phyloP scores from a whole-genome alignment of 2,888 invertebrate genomes.

The Tipula unca region DNA sequence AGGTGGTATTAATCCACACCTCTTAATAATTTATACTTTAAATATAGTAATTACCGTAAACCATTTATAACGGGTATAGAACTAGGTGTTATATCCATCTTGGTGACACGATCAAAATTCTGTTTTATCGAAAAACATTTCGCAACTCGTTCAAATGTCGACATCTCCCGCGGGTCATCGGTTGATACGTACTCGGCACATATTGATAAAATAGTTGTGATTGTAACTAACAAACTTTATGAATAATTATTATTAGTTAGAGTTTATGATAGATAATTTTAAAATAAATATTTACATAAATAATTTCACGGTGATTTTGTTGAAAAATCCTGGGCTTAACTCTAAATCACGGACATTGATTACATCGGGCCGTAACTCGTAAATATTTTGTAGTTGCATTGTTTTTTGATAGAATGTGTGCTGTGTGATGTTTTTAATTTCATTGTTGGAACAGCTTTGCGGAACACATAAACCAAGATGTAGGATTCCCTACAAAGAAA shows the following conservation, averaged over 20 bases:
- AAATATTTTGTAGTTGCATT: constrained; percentile 36
- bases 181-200: background rate
- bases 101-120: constrained; percentile 29
- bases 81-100: constrained; percentile 22
- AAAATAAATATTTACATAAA: background rate
- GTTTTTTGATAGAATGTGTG: constrained; percentile 32
- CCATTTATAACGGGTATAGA: constrained; percentile 41
- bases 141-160: constrained; percentile 29
- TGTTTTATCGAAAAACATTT: constrained; percentile 37
- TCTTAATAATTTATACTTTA: too few relatives aligned
- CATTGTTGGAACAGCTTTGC: constrained; percentile 38
- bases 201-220: background rate
- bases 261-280: too few relatives aligned
- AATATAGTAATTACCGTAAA: constrained; percentile 29
- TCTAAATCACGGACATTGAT: constrained; percentile 39
- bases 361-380: constrained; percentile 37
- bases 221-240: background rate
- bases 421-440: constrained; percentile 37
- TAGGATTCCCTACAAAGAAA: constrained; percentile 38
- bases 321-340: constrained; percentile 34
- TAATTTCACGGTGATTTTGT: constrained; percentile 30
- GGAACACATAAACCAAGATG: constrained; percentile 48
- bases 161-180: too few relatives aligned
- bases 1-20: too few relatives aligned
- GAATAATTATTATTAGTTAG: background rate